A percentile compares a stretch with the other conserved stretches of the same genome.
phyloP scores from a whole-genome alignment of 2,888 invertebrate species.

The Julus scandinavius region DNA sequence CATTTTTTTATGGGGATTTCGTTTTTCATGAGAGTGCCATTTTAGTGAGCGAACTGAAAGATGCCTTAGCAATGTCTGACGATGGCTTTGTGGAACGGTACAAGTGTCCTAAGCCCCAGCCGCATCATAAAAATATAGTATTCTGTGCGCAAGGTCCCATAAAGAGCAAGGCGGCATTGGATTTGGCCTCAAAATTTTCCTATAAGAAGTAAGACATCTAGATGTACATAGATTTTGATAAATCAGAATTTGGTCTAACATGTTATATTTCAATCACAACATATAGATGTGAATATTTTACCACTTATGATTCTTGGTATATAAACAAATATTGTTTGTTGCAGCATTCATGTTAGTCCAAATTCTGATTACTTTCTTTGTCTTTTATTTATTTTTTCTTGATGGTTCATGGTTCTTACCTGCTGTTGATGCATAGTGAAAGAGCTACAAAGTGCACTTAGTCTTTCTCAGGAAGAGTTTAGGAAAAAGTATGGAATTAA shows the following conservation, averaged over 20 bases:
- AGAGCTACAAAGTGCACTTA: slow-evolving; percentile 65
- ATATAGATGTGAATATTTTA: background rate
- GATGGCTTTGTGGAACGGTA: slow-evolving; percentile 58
- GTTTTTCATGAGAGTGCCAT: slow-evolving; percentile 48
- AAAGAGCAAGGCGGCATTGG: slow-evolving; percentile 61
- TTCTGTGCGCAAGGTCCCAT: slow-evolving; percentile 62
- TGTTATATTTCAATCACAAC: background rate
- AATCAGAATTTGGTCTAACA: slow-evolving; percentile 39
- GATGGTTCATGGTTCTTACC: background rate
- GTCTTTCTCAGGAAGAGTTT: slow-evolving; percentile 71
- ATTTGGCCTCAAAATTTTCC: slow-evolving; percentile 62
- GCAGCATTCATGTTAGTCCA: background rate
- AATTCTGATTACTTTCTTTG: background rate
- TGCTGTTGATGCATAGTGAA: slow-evolving; percentile 61
- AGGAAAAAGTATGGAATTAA: slow-evolving; percentile 70
- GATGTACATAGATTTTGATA: background rate
- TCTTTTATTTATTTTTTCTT: background rate
- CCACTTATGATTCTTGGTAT: background rate
- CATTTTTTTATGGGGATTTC: background rate
- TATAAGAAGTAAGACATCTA: slow-evolving; percentile 61
- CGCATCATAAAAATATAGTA: slow-evolving; percentile 59
- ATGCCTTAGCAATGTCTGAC: slow-evolving; percentile 59
- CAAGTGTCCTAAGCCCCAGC: slow-evolving; percentile 58
- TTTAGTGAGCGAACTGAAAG: slow-evolving; percentile 62
- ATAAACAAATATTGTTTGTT: background rate